Conservation (phyloP, 1,140 invertebrate genomes). For the Pseudachorutes palmiensis region DNA sequence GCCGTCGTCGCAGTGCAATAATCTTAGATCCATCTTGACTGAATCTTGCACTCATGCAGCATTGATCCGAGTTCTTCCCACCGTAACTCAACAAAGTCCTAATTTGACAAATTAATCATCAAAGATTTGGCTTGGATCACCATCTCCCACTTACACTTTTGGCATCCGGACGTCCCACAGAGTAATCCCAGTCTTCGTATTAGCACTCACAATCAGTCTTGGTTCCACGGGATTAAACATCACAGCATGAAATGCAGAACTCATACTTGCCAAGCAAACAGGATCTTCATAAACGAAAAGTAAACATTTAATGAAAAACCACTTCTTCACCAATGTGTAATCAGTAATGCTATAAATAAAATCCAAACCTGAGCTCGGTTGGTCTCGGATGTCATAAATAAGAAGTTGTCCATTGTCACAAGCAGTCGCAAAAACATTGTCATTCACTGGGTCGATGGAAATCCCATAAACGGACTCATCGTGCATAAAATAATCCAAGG, state of each 20-base stretch:
- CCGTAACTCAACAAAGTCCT: slow-evolving; percentile 54
- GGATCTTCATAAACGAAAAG: slow-evolving; percentile 46
- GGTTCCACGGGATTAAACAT: slow-evolving; percentile 81
- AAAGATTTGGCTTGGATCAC: slow-evolving; percentile 4
- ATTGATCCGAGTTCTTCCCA: slow-evolving; percentile 56
- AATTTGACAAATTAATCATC: slow-evolving; percentile 4
- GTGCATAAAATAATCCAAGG: slow-evolving; percentile 68
- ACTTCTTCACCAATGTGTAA: too few relatives aligned
- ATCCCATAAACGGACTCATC: slow-evolving; percentile 78
- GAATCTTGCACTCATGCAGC: slow-evolving; percentile 86
- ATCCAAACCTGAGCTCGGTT: slow-evolving; percentile 50
- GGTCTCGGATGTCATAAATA: slow-evolving; percentile 71
- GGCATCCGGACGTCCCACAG: slow-evolving; percentile 82
- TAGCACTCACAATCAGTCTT: slow-evolving; percentile 72
- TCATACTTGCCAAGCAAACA: slow-evolving; percentile 56
- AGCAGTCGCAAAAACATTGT: slow-evolving; percentile 74
- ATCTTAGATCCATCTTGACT: slow-evolving; percentile 68
- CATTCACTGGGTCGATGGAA: slow-evolving; percentile 72
- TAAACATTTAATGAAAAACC: slow-evolving; percentile 1
- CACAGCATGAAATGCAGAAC: slow-evolving; percentile 75
- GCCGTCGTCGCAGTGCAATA: slow-evolving; percentile 69
- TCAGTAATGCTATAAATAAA: too few relatives aligned
- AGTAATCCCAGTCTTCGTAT: slow-evolving; percentile 76
- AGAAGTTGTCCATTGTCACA: slow-evolving; percentile 81
- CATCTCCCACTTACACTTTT: slow-evolving; percentile 55